phyloP scores from a whole-genome alignment of 2,113 vertebrate genomes.

The Apteryx owenii region DNA sequence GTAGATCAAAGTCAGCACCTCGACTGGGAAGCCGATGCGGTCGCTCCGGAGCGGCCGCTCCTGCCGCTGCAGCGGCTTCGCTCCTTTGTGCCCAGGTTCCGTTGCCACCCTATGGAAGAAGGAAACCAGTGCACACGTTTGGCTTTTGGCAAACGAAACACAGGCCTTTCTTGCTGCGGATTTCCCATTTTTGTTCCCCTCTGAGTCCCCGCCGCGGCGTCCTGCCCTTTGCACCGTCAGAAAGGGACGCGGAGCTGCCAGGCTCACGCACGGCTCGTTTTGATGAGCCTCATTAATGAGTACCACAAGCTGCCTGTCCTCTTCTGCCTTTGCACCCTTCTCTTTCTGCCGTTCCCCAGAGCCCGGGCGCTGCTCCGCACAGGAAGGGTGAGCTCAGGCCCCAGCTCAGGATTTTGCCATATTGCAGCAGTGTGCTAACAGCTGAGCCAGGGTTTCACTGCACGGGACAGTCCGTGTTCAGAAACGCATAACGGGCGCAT shows the following conservation, averaged over 20 bases:
- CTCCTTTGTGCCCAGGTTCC: conserved; percentile 57
- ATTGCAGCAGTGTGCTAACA: neutral
- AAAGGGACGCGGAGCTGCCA: neutral
- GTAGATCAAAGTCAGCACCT: conserved; percentile 34
- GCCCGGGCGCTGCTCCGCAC: neutral
- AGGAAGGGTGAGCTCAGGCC: neutral
- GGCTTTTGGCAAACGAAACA: neutral
- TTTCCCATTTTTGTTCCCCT: neutral
- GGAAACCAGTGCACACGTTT: conserved; percentile 60
- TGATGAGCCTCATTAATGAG: neutral
- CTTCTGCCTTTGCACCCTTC: neutral
- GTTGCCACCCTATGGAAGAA: conserved; percentile 64
- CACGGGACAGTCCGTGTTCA: neutral
- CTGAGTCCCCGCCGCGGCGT: neutral
- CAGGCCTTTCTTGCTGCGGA: neutral
- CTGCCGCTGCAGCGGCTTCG: neutral
- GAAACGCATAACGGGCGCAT: neutral
- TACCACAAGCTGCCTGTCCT: neutral
- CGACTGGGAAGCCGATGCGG: neutral
- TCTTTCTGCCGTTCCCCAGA: neutral
- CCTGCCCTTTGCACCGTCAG: neutral
- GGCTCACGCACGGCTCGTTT: fast-evolving
- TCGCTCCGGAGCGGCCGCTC: neutral
- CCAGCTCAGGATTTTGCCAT: neutral
- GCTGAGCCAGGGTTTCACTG: neutral